These are phyloP conservation scores for Halocynthia aurantium DNA, from an alignment of 23 tunicate genomes.

Conservation along the genomic window DNA sequence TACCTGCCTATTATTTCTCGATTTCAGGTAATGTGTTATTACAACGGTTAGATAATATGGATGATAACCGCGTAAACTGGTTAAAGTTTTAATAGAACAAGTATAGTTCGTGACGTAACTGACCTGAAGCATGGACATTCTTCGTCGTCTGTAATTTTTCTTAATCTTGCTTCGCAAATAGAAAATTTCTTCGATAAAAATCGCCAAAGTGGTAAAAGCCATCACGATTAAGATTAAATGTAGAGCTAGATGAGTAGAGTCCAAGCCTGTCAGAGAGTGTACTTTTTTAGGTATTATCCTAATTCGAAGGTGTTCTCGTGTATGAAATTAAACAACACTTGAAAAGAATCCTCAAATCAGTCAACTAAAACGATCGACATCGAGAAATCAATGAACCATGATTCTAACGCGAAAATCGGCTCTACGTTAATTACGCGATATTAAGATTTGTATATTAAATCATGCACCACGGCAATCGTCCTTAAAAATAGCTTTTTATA, in stretches of 20 bases:
- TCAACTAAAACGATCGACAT: too few species aligned
- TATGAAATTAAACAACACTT: too few species aligned
- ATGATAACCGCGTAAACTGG: not conserved
- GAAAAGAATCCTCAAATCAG: too few species aligned
- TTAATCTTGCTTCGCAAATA: slow-evolving; percentile 57
- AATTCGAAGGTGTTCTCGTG: too few species aligned
- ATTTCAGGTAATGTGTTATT: not conserved
- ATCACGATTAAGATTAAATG: slow-evolving; percentile 55
- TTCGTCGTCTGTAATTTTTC: slow-evolving; percentile 39
- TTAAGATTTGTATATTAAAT: too few species aligned
- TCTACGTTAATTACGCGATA: too few species aligned
- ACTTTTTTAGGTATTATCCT: not conserved
- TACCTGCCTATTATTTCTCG: not conserved
- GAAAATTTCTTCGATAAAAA: slow-evolving; percentile 72
- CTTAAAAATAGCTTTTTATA: too few species aligned
- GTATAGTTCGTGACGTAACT: not conserved
- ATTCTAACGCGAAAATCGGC: too few species aligned
- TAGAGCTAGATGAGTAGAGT: slow-evolving; percentile 18
- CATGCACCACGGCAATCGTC: too few species aligned
- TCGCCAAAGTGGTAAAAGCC: slow-evolving; percentile 50
- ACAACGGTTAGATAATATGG: not conserved
- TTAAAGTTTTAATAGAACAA: not conserved
- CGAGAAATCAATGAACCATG: too few species aligned
- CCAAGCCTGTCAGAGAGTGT: slow-evolving; percentile 41
- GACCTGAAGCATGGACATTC: slow-evolving; percentile 74